phyloP scores from a whole-genome alignment of 1,140 invertebrate genomes.

The Meloidogyne exigua region DNA sequence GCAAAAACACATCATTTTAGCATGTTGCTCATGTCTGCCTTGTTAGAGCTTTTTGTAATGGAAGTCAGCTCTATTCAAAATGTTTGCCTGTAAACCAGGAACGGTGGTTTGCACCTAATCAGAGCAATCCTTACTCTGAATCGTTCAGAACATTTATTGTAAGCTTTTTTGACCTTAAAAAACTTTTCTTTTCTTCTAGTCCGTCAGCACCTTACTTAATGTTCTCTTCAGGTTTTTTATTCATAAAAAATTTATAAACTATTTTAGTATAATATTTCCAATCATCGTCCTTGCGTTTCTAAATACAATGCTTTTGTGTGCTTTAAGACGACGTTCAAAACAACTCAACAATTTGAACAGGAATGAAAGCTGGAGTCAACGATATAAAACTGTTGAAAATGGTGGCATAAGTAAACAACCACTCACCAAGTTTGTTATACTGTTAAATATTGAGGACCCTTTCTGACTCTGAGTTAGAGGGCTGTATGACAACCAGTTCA shows the following conservation, averaged over 20 bases:
- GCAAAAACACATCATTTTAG: neutral
- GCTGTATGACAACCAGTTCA: too few relatives aligned
- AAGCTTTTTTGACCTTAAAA: neutral
- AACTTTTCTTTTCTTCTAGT: neutral
- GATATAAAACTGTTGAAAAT: neutral
- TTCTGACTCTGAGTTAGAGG: too few relatives aligned
- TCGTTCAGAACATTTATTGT: slow-evolving; percentile 50
- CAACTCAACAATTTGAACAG: slow-evolving; percentile 39
- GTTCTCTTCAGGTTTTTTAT: slow-evolving; percentile 28
- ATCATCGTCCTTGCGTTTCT: slow-evolving; percentile 54
- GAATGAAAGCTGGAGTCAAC: slow-evolving; percentile 17
- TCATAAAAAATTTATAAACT: neutral
- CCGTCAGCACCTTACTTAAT: slow-evolving; percentile 44
- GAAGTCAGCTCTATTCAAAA: slow-evolving; percentile 58
- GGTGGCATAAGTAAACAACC: neutral
- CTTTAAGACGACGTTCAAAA: slow-evolving; percentile 44
- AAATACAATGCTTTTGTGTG: slow-evolving; percentile 57
- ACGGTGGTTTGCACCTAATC: slow-evolving; percentile 48
- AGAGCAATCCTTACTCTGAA: slow-evolving; percentile 52
- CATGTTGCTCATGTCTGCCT: slow-evolving; percentile 51
- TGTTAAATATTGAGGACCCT: too few relatives aligned
- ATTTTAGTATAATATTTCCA: slow-evolving; percentile 56
- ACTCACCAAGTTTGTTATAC: neutral
- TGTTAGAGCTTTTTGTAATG: slow-evolving; percentile 52
- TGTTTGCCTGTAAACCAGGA: slow-evolving; percentile 54